Conservation (phyloP, 2,113 vertebrate species). For the Dasyornis broadbenti region DNA sequence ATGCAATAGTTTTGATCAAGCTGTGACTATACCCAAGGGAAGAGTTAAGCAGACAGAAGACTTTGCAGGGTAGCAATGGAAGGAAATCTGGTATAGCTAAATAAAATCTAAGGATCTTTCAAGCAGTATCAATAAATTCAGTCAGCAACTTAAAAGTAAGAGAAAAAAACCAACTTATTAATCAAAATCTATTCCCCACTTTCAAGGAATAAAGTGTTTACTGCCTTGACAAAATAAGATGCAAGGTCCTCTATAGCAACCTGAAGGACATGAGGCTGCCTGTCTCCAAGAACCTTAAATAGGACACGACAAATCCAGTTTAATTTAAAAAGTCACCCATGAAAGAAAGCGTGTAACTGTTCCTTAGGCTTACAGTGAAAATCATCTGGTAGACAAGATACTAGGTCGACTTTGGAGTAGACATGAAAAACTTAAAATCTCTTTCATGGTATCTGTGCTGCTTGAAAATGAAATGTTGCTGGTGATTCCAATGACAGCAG, state of each 20-base stretch:
- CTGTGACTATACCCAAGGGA: neutral
- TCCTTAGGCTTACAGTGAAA: neutral
- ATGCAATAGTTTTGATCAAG: neutral
- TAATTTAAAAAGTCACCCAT: neutral
- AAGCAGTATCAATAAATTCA: neutral
- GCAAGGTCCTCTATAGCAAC: neutral
- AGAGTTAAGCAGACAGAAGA: neutral
- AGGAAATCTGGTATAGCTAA: neutral
- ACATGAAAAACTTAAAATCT: neutral
- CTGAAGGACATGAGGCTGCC: neutral
- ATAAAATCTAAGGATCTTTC: neutral
- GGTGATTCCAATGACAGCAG: neutral
- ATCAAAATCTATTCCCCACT: neutral
- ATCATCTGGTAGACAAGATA: neutral
- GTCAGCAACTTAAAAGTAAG: neutral
- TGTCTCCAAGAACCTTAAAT: neutral
- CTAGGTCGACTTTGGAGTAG: neutral
- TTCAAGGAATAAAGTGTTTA: neutral
- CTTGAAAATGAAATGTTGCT: neutral
- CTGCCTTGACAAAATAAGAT: neutral
- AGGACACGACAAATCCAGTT: neutral
- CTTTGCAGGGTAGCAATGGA: neutral
- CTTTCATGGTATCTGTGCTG: neutral
- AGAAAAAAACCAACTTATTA: neutral
- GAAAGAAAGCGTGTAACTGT: neutral